These are phyloP conservation scores for Drosophila birchii DNA, from an alignment of 2,888 invertebrate species.

Conservation along the genomic window DNA sequence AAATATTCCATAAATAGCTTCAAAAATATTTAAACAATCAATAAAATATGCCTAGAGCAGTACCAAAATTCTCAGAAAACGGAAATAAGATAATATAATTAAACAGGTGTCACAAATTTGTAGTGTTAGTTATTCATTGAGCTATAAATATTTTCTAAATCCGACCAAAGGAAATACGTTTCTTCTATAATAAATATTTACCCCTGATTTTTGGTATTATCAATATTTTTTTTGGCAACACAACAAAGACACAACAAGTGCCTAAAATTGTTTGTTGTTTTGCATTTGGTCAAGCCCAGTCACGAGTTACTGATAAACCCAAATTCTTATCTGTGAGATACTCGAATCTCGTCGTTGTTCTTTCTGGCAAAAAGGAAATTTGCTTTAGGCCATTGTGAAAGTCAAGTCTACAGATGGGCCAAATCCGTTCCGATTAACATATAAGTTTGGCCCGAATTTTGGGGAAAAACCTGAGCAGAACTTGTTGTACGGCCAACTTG, in stretches of 20 bases:
- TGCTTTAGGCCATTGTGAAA: slow-evolving; percentile 37
- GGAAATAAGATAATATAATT: neutral
- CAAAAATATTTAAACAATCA: too few species aligned
- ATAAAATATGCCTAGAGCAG: neutral
- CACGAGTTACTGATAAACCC: slow-evolving; percentile 45
- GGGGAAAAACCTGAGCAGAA: slow-evolving; percentile 55
- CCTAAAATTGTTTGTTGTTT: slow-evolving; percentile 29
- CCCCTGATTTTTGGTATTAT: slow-evolving; percentile 10
- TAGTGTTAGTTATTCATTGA: neutral
- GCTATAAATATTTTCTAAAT: neutral
- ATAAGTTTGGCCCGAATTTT: slow-evolving; percentile 34
- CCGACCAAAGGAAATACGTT: slow-evolving; percentile 14
- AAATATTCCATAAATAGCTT: neutral
- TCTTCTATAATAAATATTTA: slow-evolving; percentile 28
- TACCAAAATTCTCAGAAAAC: neutral
- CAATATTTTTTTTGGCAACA: slow-evolving; percentile 23
- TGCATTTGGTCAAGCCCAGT: slow-evolving; percentile 42
- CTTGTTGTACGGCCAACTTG: slow-evolving; percentile 51
- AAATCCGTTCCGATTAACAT: slow-evolving; percentile 26
- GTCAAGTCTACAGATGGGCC: slow-evolving; percentile 17
- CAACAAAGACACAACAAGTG: slow-evolving; percentile 23
- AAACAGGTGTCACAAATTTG: neutral
- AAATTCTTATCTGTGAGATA: slow-evolving; percentile 40
- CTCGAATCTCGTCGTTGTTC: slow-evolving; percentile 30
- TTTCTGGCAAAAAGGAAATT: slow-evolving; percentile 40